Evolutionary conservation across 1,140 invertebrate genomes (phyloP).

Genomic region (Gonioctena quinquepunctata): DNA sequence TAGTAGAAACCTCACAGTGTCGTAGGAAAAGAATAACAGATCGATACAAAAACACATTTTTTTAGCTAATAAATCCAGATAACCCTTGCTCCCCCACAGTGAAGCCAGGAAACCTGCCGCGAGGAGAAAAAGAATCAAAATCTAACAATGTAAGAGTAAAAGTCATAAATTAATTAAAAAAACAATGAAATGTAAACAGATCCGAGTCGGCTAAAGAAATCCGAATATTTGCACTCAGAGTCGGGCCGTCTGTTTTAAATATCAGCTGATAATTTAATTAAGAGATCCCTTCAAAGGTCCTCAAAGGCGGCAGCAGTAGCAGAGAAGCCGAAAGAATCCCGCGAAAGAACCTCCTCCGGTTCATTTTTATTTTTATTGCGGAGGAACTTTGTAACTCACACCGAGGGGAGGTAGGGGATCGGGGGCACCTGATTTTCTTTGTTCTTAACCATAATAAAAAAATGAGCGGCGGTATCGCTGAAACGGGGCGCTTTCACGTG

Average conservation of each 20-base stretch:
- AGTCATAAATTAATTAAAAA: conserved; percentile 24
- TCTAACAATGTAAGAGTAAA: conserved; percentile 11
- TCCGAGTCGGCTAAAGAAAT: conserved; percentile 31
- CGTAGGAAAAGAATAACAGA: too few species aligned
- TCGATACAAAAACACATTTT: too few species aligned
- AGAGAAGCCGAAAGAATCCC: conserved; percentile 45
- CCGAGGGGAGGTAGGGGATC: too few species aligned
- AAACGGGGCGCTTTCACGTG: conserved; percentile 31
- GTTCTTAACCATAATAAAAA: conserved; percentile 33
- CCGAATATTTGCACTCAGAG: conserved; percentile 47
- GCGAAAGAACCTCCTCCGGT: conserved; percentile 19
- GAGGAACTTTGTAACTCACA: conserved; percentile 5
- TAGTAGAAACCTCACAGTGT: too few species aligned
- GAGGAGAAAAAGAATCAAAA: conserved; percentile 7
- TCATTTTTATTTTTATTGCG: conserved; percentile 44
- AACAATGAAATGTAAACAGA: conserved; percentile 19
- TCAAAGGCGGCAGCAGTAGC: conserved; percentile 41
- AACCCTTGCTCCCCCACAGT: background rate
- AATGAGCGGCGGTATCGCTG: background rate
- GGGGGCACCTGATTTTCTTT: conserved; percentile 42
- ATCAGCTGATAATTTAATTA: conserved; percentile 55
- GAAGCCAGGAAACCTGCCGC: background rate
- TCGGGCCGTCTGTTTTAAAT: conserved; percentile 47
- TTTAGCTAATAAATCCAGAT: background rate
- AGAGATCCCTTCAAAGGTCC: conserved; percentile 46